A percentile compares a stretch with the other conserved stretches of the same genome.
phyloP scores from a whole-genome alignment of 2,113 vertebrate genomes.

The Columba livia region DNA sequence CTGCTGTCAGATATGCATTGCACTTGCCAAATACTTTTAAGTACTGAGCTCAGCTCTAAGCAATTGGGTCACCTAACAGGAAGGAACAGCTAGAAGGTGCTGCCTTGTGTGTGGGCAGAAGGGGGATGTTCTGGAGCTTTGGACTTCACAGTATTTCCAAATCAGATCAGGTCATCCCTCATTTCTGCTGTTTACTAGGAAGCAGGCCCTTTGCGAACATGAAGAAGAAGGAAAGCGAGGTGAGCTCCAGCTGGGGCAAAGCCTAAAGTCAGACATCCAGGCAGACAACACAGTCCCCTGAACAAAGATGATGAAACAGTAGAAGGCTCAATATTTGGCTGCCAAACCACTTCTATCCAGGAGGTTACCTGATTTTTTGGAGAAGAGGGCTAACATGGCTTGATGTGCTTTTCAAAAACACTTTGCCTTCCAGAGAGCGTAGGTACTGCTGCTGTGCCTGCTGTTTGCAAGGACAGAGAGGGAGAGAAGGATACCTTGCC shows the following conservation, averaged over 20 bases:
- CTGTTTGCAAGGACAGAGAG: neutral
- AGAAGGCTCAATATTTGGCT: neutral
- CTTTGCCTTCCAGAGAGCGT: neutral
- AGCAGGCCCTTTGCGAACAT: neutral
- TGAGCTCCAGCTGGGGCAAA: neutral
- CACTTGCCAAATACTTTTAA: neutral
- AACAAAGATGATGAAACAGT: neutral
- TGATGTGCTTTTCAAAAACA: neutral
- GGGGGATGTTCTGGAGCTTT: neutral
- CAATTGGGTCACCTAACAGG: neutral
- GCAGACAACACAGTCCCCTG: neutral
- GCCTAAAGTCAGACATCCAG: neutral
- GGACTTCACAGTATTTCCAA: neutral
- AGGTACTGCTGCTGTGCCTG: neutral
- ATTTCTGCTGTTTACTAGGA: neutral
- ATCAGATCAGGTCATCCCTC: neutral
- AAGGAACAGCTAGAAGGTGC: neutral
- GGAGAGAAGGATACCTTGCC: neutral
- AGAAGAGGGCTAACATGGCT: neutral
- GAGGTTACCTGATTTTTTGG: neutral
- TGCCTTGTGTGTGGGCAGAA: neutral
- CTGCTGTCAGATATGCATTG: neutral
- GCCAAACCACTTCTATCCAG: neutral
- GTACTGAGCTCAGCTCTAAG: neutral
- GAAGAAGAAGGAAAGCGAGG: neutral